phyloP scores from a whole-genome alignment of 1,140 invertebrate genomes.

The Bombus affinis region DNA sequence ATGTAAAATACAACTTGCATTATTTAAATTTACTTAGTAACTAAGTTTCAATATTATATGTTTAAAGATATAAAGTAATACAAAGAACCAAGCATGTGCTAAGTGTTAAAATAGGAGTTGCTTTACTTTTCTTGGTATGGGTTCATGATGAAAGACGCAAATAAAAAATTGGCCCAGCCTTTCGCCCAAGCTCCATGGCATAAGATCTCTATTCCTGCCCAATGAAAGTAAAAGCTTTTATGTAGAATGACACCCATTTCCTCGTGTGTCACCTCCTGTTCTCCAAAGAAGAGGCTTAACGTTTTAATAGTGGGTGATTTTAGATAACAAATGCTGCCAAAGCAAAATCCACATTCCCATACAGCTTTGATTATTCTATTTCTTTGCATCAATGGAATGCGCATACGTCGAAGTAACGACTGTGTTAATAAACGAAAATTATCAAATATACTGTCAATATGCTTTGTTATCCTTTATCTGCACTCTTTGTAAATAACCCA shows the following conservation, averaged over 20 bases:
- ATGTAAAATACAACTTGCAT: constrained; percentile 3
- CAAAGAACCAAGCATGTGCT: background rate
- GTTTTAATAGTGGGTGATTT: constrained; percentile 48
- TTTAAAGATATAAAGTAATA: background rate
- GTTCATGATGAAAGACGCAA: constrained; percentile 71
- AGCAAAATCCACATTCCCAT: constrained; percentile 71
- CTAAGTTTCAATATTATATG: background rate
- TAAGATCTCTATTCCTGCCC: constrained; percentile 65
- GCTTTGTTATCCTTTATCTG: constrained; percentile 27
- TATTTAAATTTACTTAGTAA: background rate
- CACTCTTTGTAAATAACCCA: constrained; percentile 4
- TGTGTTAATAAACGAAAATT: constrained; percentile 51
- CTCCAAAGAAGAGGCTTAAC: constrained; percentile 38
- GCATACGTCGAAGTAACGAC: constrained; percentile 70
- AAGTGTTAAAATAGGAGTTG: constrained; percentile 10
- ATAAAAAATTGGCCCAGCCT: constrained; percentile 71
- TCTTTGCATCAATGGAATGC: constrained; percentile 63
- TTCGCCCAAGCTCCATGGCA: constrained; percentile 66
- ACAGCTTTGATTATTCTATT: constrained; percentile 66
- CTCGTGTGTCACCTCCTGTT: constrained; percentile 37
- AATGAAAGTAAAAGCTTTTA: constrained; percentile 73
- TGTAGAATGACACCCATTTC: constrained; percentile 63
- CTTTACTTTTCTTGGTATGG: constrained; percentile 70
- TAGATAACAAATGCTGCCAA: constrained; percentile 68
- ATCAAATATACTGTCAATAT: constrained; percentile 25